Percentiles rank a stretch among this genome's conserved stretches.
Conservation (phyloP, 2,797 vertebrate species). For the Myripristis murdjan region DNA sequence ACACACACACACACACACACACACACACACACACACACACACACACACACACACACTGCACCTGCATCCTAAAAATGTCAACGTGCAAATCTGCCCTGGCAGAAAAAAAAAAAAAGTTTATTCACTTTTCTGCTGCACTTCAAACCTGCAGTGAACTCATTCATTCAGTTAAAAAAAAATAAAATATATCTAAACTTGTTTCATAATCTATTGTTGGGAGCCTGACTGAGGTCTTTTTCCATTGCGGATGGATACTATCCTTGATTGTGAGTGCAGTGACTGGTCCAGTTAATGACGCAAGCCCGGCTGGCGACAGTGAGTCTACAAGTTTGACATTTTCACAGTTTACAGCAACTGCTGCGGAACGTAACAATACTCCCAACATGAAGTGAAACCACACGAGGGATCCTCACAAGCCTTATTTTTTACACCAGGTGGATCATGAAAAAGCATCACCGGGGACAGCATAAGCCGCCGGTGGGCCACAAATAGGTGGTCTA, state of each 20-base stretch:
- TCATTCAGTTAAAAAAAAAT: background rate
- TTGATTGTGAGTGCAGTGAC: slow-evolving; percentile 82
- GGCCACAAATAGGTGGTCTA: background rate
- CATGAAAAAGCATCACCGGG: slow-evolving; percentile 4
- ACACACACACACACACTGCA: slow-evolving; percentile 14
- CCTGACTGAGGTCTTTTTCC: slow-evolving; percentile 49
- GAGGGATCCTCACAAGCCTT: slow-evolving; percentile 28
- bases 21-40: background rate
- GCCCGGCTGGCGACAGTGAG: slow-evolving; percentile 88
- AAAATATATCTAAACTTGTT: background rate
- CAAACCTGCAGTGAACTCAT: background rate
- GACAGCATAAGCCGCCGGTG: background rate
- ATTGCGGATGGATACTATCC: slow-evolving; percentile 87
- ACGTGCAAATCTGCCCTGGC: background rate
- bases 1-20: no score
- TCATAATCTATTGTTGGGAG: slow-evolving; percentile 23
- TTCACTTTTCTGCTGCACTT: accelerated
- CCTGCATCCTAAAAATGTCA: slow-evolving; percentile 40
- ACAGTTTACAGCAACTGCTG: slow-evolving; percentile 90
- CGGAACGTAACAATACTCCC: slow-evolving; percentile 82
- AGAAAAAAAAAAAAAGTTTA: no score
- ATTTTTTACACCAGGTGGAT: slow-evolving; percentile 48
- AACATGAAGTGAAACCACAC: slow-evolving; percentile 58
- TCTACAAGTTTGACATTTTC: slow-evolving; percentile 93
- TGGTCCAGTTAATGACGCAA: slow-evolving; percentile 91